Conservation (phyloP, 1,140 invertebrate species). For the Saxidomus purpurata region DNA sequence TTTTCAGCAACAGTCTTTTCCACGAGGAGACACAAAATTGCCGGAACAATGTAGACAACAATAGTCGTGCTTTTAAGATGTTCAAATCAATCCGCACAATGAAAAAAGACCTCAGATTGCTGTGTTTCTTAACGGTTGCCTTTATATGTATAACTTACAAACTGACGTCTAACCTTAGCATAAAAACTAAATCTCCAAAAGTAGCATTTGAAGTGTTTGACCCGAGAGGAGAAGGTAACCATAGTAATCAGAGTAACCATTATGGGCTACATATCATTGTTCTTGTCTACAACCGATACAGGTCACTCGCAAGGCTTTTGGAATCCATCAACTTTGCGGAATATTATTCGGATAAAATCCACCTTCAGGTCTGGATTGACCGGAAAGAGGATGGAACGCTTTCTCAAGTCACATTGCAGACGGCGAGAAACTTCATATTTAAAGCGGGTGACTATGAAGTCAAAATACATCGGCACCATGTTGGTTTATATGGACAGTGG, state of each 20-base stretch:
- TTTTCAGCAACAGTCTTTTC: too few species aligned
- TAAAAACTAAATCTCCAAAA: too few species aligned
- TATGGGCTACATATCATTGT: constrained; percentile 44
- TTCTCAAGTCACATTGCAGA: constrained; percentile 47
- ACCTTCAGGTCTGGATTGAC: constrained; percentile 71
- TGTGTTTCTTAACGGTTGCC: too few species aligned
- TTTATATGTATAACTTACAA: too few species aligned
- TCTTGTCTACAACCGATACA: constrained; percentile 46
- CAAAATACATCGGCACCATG: constrained; percentile 57
- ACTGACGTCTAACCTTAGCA: too few species aligned
- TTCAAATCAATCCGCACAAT: too few species aligned
- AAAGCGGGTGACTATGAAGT: constrained; percentile 62
- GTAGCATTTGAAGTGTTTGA: too few species aligned
- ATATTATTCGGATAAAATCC: constrained; percentile 61
- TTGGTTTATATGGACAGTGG: constrained; percentile 74
- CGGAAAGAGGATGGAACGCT: background rate
- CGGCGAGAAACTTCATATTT: constrained; percentile 65
- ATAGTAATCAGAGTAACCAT: background rate
- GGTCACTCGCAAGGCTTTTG: constrained; percentile 57
- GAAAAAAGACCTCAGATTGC: too few species aligned
- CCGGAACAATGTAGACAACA: too few species aligned
- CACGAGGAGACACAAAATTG: too few species aligned
- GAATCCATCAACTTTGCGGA: constrained; percentile 61
- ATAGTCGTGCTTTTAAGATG: too few species aligned
- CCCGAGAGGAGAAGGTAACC: background rate